Evolutionary conservation across 2,113 vertebrate species (phyloP).

Genomic region (Stictonetta naevosa): DNA sequence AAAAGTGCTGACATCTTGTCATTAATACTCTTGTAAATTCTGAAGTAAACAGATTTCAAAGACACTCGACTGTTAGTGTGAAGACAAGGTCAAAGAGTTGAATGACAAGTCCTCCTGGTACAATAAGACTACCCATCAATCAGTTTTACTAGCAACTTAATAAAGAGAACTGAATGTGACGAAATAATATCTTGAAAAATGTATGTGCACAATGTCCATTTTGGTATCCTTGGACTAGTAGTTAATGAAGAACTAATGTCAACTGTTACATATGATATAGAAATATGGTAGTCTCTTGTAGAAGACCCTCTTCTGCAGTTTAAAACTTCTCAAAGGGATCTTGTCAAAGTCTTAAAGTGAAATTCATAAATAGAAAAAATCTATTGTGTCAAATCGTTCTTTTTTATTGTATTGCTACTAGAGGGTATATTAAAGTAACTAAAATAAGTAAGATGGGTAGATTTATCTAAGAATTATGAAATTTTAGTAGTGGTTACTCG

Average conservation of each 20-base stretch:
- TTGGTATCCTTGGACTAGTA: neutral
- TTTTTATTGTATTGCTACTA: neutral
- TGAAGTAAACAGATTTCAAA: slow-evolving; percentile 69
- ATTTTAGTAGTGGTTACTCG: neutral
- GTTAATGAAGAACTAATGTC: neutral
- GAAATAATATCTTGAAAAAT: slow-evolving; percentile 2
- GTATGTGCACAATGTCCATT: neutral
- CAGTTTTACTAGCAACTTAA: slow-evolving; percentile 57
- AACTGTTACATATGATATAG: neutral
- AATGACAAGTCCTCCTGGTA: slow-evolving; percentile 37
- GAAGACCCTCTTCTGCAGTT: neutral
- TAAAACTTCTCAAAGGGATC: neutral
- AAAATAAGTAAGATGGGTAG: neutral
- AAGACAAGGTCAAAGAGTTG: slow-evolving; percentile 55
- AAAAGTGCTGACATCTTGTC: slow-evolving; percentile 53
- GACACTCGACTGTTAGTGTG: neutral
- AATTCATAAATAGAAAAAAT: slow-evolving; percentile 8
- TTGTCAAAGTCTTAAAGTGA: neutral
- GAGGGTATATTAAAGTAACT: neutral
- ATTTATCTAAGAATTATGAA: neutral
- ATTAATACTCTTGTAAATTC: slow-evolving; percentile 56
- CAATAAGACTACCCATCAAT: slow-evolving; percentile 54
- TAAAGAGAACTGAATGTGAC: slow-evolving; percentile 3
- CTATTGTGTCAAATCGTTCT: neutral
- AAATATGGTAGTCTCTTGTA: neutral